Percentiles rank a stretch among this genome's conserved stretches.
Conservation (phyloP, 1,140 invertebrate species). For the Teleopsis dalmanni region DNA sequence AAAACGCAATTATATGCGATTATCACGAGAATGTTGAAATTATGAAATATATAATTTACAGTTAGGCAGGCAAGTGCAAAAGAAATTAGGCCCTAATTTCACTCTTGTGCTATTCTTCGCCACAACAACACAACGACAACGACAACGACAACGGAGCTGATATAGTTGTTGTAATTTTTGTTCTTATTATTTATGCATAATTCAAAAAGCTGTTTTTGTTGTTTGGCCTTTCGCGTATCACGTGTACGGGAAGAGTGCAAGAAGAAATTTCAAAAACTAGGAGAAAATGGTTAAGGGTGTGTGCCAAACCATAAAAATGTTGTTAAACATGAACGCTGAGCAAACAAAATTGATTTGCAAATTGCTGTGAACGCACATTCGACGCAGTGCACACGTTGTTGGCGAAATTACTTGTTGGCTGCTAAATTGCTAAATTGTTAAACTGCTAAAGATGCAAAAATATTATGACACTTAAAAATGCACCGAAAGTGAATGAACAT, state of each 20-base stretch:
- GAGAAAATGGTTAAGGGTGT: slow-evolving; percentile 25
- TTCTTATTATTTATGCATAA: too few species aligned
- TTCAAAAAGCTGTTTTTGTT: too few species aligned
- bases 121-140: neutral
- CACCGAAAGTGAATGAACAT: too few species aligned
- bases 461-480: too few species aligned
- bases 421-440: too few species aligned
- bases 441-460: too few species aligned
- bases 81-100: too few species aligned
- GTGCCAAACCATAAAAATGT: slow-evolving; percentile 44
- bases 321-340: slow-evolving; percentile 36
- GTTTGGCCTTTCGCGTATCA: too few species aligned
- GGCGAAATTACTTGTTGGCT: too few species aligned
- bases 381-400: too few species aligned
- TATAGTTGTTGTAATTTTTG: too few species aligned
- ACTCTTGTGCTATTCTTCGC: too few species aligned
- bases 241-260: neutral
- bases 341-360: slow-evolving; percentile 42
- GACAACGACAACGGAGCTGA: neutral
- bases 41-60: slow-evolving; percentile 45
- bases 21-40: slow-evolving; percentile 41
- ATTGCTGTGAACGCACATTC: slow-evolving; percentile 6
- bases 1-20: slow-evolving; percentile 44
- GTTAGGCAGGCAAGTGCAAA: slow-evolving; percentile 21
- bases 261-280: neutral